Percentiles rank a stretch among this genome's conserved stretches.
Evolutionary conservation across 2,113 vertebrate species (phyloP).

Genomic region (Mellivora capensis): DNA sequence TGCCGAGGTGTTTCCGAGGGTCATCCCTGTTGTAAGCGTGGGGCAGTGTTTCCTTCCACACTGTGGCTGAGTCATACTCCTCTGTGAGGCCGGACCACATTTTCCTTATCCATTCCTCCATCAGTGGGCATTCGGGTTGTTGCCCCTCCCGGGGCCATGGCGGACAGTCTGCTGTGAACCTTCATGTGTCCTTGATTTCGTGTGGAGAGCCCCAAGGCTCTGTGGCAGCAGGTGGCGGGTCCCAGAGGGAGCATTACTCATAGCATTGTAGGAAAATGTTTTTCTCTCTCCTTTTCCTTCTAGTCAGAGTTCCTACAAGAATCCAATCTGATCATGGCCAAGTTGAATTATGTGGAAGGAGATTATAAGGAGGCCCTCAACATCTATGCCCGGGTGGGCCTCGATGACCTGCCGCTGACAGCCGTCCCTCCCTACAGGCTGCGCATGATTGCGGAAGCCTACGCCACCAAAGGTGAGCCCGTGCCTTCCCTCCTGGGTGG

Average conservation of each 20-base stretch:
- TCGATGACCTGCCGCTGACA: conserved; percentile 92
- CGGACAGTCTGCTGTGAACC: rapidly evolving
- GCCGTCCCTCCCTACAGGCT: conserved; percentile 91
- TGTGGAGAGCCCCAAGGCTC: background rate
- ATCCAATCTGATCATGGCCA: conserved; percentile 93
- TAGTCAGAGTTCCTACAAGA: conserved; percentile 96
- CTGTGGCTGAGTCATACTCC: background rate
- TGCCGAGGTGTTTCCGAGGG: rapidly evolving
- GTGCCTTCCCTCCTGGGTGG: background rate
- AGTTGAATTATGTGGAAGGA: conserved; percentile 94
- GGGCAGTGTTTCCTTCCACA: no score
- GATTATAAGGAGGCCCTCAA: conserved; percentile 91
- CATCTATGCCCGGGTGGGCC: conserved; percentile 86
- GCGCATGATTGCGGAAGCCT: conserved; percentile 95
- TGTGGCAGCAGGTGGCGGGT: background rate
- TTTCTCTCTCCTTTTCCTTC: conserved; percentile 69
- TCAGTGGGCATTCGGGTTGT: rapidly evolving
- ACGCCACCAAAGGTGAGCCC: conserved; percentile 92
- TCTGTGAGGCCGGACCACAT: rapidly evolving
- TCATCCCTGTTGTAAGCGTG: rapidly evolving
- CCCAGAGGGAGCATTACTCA: background rate
- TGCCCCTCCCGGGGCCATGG: rapidly evolving
- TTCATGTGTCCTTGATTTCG: rapidly evolving
- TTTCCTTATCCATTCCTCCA: background rate
- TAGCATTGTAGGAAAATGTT: background rate